Evolutionary conservation across 64 coral and sea anemone genomes (phyloP).

Genomic region (Cladopsammia gracilis): DNA sequence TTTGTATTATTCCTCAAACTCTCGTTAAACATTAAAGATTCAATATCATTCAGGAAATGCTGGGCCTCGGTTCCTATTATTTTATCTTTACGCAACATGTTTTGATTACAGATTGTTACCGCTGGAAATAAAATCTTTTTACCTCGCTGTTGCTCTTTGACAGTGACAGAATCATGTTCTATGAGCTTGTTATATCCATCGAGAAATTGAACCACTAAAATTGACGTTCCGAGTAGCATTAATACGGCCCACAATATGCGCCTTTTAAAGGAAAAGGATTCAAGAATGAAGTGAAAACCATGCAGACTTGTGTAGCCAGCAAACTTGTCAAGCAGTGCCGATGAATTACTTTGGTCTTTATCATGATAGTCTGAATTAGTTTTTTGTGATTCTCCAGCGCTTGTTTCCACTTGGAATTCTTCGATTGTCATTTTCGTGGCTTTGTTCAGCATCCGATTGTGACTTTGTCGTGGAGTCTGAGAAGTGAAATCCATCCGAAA

Average conservation of each 20-base stretch:
- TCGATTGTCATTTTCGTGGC: not conserved
- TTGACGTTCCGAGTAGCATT: not conserved
- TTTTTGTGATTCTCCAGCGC: not conserved
- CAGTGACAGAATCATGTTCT: not conserved
- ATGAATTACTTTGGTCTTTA: not conserved
- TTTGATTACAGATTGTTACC: slow-evolving; percentile 62
- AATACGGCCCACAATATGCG: slow-evolving; percentile 23
- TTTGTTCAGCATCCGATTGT: too few species aligned
- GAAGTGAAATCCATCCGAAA: too few species aligned
- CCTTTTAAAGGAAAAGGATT: not conserved
- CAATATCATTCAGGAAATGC: slow-evolving; percentile 42
- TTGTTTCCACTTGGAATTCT: not conserved
- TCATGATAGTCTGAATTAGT: not conserved
- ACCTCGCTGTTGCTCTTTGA: not conserved
- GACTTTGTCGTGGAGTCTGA: too few species aligned
- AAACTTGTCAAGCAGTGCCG: slow-evolving; percentile 4
- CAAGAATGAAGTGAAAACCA: slow-evolving; percentile 51
- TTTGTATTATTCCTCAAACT: not conserved
- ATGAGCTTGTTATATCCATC: not conserved
- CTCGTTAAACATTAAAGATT: not conserved
- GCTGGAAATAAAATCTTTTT: slow-evolving; percentile 29
- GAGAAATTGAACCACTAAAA: not conserved
- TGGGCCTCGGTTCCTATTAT: slow-evolving; percentile 59
- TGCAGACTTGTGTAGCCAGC: slow-evolving; percentile 53
- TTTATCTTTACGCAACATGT: slow-evolving; percentile 51